A percentile compares a stretch with the other conserved stretches of the same genome.
Evolutionary conservation across 2,113 vertebrate genomes (phyloP).

Genomic region (Barnardius zonarius): DNA sequence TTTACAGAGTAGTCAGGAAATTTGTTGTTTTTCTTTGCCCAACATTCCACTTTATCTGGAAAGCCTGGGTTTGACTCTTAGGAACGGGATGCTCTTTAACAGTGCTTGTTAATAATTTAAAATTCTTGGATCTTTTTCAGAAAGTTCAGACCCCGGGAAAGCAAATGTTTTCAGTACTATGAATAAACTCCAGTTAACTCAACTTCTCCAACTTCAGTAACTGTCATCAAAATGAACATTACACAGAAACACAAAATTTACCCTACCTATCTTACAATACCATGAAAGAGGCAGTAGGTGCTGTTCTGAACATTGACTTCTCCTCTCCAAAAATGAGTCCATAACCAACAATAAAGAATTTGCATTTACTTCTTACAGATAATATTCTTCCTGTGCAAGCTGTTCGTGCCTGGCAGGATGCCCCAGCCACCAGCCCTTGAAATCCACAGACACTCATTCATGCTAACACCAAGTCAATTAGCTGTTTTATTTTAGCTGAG

Average conservation of each 20-base stretch:
- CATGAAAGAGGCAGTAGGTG: not conserved
- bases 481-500: not conserved
- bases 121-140: not conserved
- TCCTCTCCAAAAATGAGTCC: not conserved
- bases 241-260: not conserved
- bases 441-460: not conserved
- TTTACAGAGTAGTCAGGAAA: conserved; percentile 14
- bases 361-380: not conserved
- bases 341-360: not conserved
- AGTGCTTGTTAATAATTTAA: not conserved
- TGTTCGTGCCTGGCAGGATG: not conserved
- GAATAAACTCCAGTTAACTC: not conserved
- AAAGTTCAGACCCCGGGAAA: not conserved
- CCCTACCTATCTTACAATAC: not conserved
- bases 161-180: not conserved
- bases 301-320: not conserved
- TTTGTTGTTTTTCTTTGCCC: not conserved
- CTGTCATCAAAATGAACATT: not conserved
- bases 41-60: not conserved
- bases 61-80: not conserved
- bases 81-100: not conserved
- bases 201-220: not conserved
- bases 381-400: not conserved
- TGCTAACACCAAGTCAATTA: not conserved
- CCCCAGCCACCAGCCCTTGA: not conserved